Conservation (phyloP, 2,113 vertebrate species). For the Tragelaphus scriptus region DNA sequence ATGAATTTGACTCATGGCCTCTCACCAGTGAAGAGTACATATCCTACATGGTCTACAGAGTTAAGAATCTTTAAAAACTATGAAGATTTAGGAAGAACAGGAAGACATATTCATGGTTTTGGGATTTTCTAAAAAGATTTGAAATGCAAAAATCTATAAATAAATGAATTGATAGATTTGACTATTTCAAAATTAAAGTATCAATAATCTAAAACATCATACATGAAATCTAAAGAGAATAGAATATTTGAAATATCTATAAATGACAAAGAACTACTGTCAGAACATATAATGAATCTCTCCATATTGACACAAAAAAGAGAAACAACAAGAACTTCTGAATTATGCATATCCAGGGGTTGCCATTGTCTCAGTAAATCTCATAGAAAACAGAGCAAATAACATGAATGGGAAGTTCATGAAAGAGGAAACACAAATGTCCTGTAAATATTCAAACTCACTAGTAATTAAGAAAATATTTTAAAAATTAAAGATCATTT, state of each 20-base stretch:
- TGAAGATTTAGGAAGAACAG: background rate
- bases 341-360: background rate
- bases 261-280: background rate
- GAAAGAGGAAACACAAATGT: background rate
- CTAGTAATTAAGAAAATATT: background rate
- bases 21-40: background rate
- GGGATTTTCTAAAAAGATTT: background rate
- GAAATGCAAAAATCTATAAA: background rate
- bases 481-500: background rate
- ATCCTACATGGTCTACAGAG: background rate
- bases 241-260: background rate
- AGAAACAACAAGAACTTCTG: no score
- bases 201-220: background rate
- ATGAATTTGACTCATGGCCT: background rate
- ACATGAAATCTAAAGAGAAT: background rate
- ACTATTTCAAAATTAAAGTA: background rate
- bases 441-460: background rate
- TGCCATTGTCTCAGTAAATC: background rate
- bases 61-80: background rate
- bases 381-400: background rate
- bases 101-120: background rate
- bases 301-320: background rate
- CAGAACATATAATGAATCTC: background rate
- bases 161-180: background rate
- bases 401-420: background rate